Evolutionary conservation across 2,113 vertebrate species (phyloP).

Genomic region (Centrocercus urophasianus): DNA sequence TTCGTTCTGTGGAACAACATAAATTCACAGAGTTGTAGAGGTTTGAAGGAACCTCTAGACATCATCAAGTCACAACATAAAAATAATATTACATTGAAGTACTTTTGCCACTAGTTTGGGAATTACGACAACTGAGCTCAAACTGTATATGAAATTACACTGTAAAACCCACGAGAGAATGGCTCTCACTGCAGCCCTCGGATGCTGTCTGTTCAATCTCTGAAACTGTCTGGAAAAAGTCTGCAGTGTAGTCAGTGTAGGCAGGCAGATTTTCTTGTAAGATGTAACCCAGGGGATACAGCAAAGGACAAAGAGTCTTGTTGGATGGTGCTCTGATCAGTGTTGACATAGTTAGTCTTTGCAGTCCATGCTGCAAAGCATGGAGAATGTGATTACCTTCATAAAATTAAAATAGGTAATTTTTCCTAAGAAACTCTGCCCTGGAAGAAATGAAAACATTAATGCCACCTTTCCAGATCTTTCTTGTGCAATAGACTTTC

Average conservation of each 20-base stretch:
- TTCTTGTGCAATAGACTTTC: not conserved
- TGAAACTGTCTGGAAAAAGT: not conserved
- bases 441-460: not conserved
- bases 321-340: not conserved
- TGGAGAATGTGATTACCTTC: not conserved
- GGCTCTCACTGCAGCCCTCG: not conserved
- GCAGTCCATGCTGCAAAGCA: not conserved
- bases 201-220: not conserved
- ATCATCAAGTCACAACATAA: not conserved
- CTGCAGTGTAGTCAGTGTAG: not conserved
- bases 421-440: not conserved
- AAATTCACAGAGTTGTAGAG: not conserved
- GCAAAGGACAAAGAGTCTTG: not conserved
- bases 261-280: not conserved
- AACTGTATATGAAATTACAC: not conserved
- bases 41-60: no score
- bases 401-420: not conserved
- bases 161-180: not conserved
- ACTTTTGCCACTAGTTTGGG: not conserved
- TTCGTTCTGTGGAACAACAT: not conserved
- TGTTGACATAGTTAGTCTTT: no score
- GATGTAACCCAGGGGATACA: not conserved
- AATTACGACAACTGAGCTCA: not conserved
- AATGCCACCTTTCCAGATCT: not conserved
- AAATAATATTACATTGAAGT: not conserved